Conservation (phyloP, 2,888 invertebrate species). For the Drosophila emarginata region DNA sequence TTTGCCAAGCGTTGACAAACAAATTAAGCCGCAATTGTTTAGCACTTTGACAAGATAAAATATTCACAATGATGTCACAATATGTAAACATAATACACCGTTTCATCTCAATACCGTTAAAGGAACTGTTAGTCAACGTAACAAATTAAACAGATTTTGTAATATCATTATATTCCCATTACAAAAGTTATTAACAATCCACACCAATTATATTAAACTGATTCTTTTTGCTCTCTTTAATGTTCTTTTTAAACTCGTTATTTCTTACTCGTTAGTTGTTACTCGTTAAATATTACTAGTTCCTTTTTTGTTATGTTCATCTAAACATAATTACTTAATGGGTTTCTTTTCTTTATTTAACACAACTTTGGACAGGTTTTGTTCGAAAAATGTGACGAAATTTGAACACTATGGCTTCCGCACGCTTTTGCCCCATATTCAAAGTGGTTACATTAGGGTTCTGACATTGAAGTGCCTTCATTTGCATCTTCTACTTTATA, state of each 20-base stretch:
- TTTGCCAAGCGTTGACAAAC: slow-evolving; percentile 50
- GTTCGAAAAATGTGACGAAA: background rate
- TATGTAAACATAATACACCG: background rate
- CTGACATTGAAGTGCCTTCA: background rate
- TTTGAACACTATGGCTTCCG: background rate
- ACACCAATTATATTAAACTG: too few species aligned
- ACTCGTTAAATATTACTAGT: too few species aligned
- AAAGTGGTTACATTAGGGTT: background rate
- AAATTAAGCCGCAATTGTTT: slow-evolving; percentile 59
- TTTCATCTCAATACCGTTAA: too few species aligned
- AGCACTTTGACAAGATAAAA: slow-evolving; percentile 32
- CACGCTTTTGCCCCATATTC: too few species aligned
- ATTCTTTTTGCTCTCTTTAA: too few species aligned
- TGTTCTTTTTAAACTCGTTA: background rate
- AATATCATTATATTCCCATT: too few species aligned
- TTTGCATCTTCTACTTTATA: background rate
- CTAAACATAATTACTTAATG: too few species aligned
- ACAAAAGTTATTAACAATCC: too few species aligned
- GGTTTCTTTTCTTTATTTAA: background rate
- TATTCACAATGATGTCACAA: background rate
- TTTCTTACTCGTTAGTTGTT: background rate
- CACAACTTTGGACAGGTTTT: too few species aligned
- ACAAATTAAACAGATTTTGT: too few species aligned
- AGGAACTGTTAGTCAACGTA: too few species aligned
- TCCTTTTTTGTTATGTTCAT: too few species aligned